Conservation (phyloP, 2,888 invertebrate genomes). For the Megamerina dolium region DNA sequence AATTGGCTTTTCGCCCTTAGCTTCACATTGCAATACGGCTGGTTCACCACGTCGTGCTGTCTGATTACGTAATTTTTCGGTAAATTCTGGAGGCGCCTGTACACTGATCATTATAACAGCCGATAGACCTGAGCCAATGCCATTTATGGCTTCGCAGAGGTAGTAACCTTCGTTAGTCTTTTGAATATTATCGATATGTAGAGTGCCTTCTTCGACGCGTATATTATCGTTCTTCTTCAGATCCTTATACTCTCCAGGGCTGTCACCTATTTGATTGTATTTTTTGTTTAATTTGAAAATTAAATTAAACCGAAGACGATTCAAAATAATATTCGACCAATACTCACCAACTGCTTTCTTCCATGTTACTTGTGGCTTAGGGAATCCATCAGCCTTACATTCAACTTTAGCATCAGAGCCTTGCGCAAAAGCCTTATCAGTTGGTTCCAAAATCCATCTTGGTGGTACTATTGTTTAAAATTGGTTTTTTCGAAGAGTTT, state of each 20-base stretch:
- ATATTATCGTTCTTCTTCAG: constrained; percentile 86
- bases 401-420: constrained; percentile 90
- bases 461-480: constrained; percentile 68
- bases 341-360: constrained; percentile 87
- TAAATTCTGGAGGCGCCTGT: constrained; percentile 92
- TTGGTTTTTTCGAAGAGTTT: constrained; percentile 5
- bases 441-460: constrained; percentile 91
- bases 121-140: constrained; percentile 90
- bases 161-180: constrained; percentile 93
- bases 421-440: constrained; percentile 91
- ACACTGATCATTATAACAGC: constrained; percentile 91
- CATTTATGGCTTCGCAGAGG: constrained; percentile 92
- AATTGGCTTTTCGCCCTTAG: constrained; percentile 91
- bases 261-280: constrained; percentile 60
- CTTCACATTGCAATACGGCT: constrained; percentile 85
- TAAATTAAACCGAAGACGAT: no score
- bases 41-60: constrained; percentile 86
- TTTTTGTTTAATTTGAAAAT: neutral
- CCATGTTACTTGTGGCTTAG: constrained; percentile 90
- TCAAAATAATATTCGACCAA: no score
- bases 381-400: constrained; percentile 94
- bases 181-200: constrained; percentile 83
- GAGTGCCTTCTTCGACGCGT: constrained; percentile 89
- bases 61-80: constrained; percentile 85
- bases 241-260: constrained; percentile 89